Percentiles rank a stretch among this genome's conserved stretches.
Evolutionary conservation across 1,140 invertebrate species (phyloP).

Genomic region (Anastatus disparis): DNA sequence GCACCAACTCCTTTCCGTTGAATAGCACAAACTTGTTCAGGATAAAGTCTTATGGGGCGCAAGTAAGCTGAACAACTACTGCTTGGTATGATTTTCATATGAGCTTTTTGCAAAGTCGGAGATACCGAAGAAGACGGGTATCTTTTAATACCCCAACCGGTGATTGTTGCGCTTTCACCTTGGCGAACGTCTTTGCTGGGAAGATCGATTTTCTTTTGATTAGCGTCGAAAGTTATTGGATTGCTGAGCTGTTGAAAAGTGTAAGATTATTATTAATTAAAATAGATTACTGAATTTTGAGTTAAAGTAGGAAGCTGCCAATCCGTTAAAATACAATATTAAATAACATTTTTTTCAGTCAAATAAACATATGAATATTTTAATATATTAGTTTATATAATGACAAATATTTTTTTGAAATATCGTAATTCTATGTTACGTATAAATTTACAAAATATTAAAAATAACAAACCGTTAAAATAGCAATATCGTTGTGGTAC

Average conservation of each 20-base stretch:
- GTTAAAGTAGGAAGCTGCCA: too few relatives aligned
- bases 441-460: too few relatives aligned
- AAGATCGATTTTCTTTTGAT: conserved; percentile 4
- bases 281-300: too few relatives aligned
- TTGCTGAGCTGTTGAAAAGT: too few relatives aligned
- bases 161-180: not conserved
- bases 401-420: too few relatives aligned
- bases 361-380: too few relatives aligned
- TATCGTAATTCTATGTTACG: too few relatives aligned
- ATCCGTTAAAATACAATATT: too few relatives aligned
- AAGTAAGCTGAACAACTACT: not conserved
- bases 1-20: conserved; percentile 6
- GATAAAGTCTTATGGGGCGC: not conserved
- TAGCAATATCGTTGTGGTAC: conserved; percentile 37
- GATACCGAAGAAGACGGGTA: not conserved
- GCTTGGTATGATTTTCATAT: not conserved
- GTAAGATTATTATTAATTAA: too few relatives aligned
- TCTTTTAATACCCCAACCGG: conserved; percentile 20
- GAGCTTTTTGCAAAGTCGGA: not conserved
- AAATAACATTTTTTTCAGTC: too few relatives aligned
- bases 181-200: not conserved
- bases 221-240: not conserved
- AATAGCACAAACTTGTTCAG: conserved; percentile 9
- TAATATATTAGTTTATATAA: too few relatives aligned
- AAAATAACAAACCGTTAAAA: conserved; percentile 32